Evolutionary conservation across 2,888 invertebrate species (phyloP), one percentile per base, ranked within the genome.

Genomic region (Pristionchus exspectatus): DNA sequence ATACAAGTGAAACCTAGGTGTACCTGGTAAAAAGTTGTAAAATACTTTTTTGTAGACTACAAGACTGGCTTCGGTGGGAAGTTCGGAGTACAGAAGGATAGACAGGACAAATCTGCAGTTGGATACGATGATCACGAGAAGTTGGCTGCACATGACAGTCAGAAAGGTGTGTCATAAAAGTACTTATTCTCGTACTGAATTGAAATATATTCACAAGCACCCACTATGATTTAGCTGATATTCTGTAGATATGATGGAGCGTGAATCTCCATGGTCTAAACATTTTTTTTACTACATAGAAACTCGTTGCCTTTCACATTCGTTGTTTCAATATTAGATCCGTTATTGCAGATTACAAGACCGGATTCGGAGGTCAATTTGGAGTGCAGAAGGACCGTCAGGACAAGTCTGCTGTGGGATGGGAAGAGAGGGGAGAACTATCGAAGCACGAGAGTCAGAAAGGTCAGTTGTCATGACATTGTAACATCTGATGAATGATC

Each of bases 401-500:
- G 94, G 98, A 98, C 90, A 92, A 95, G 95, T 94, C 94, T 1
- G 98, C 98, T 21, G 92, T 93, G 21, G 98, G 98, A 77, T 98
- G 97, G 97, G 98, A 98, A 95, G 97, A 98, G 95, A 96, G 97
- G 69, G 97, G 97, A 94, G 27, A 97, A 93, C 96, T 97, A 0
- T 96, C 97, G 89, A 97, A 97, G 94, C 98, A 98, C 94, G 97
- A 97, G 94, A 97, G 97, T 33, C 98, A 98, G 83, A 50, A 89
- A 50, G 89, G 89, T 89, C 27, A 44, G 69, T 87, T 69, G 9
- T 24, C 1, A 27, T 24, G 9, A 44, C 2, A 0, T n/a, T 24
- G n/a, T 69, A 30, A 69, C n/a, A 18, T 24, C 9, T 10, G 12
- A 50, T 50, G 12, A 12, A 12, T 50, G 10, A 9, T 50, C 0